Evolutionary conservation across 2,113 vertebrate species (phyloP), one percentile per base, ranked within the genome.

Genomic region (Ammospiza nelsoni): DNA sequence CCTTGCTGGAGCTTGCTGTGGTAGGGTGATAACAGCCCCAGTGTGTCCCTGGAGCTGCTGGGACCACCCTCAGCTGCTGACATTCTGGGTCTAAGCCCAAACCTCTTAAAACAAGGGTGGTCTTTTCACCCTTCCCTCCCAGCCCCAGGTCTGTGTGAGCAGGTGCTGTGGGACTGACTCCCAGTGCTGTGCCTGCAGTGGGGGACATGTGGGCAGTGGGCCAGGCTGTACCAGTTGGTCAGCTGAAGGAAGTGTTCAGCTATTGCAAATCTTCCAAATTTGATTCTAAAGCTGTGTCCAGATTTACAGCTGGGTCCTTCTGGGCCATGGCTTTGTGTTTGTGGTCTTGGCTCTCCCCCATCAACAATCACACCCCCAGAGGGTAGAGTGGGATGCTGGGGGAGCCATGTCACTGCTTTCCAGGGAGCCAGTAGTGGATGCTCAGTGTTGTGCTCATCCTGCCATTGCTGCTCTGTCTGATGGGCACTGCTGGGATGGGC

Each of bases 381-480:
- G 57, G 67, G 16, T 76, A 58, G 14, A 14, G 65, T 16, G 4
- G 46, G 23, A 7, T 94, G 49, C n/a, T 68, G 31, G 14, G 8
- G 8, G 9, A 85, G n/a, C 31, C 1, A 0, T 15, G 9, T 76
- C 2, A 1, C 62, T 33, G 21, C 71, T 75, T 84, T 87, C 43
- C 7, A 7, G 22, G n/a, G 20, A 73, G 16, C 16, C 4, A 1
- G 15, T 6, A 46, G 58, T 2, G 0, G 9, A 22, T 49, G 24
- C 22, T 77, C 12, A 2, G 41, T 58, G 76, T 46, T 0, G 0
- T 2, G 12, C 49, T 67, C 7, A 4, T 75, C 24, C 46, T 75
- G 43, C 69, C 6, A 0, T 48, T 11, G 3, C 43, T 0, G 0
- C 61, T 85, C 15, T 0, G 0, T 57, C 58, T 72, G 67, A 43